Evolutionary conservation across 2,797 vertebrate species (phyloP).

Genomic region (Taeniopygia guttata): DNA sequence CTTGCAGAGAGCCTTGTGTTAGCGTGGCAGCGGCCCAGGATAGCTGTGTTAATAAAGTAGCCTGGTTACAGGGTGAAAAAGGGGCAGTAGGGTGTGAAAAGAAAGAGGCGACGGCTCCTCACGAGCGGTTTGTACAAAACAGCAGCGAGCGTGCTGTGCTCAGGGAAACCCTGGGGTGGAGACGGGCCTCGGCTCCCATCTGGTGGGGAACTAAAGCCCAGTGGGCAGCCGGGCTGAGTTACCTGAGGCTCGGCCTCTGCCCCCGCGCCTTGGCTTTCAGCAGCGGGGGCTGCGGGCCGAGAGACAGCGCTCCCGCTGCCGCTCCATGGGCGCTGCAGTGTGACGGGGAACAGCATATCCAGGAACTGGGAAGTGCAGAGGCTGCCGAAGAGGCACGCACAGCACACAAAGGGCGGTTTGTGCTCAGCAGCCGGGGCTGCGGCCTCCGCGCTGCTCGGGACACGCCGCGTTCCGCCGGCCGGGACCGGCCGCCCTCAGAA

Average conservation of each 20-base stretch:
- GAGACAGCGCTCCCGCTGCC: background rate
- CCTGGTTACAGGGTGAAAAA: background rate
- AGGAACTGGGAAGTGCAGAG: accelerated
- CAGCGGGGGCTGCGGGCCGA: background rate
- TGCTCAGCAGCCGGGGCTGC: accelerated
- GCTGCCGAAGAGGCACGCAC: accelerated
- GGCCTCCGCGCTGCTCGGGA: accelerated
- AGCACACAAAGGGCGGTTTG: accelerated
- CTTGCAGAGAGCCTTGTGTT: background rate
- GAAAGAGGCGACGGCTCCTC: background rate
- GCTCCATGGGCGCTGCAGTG: accelerated
- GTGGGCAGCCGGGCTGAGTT: accelerated
- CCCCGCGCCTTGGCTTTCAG: no score
- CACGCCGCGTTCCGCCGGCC: accelerated
- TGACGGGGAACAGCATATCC: accelerated
- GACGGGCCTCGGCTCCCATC: background rate
- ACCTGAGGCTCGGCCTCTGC: background rate
- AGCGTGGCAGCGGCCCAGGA: background rate
- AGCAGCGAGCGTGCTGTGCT: accelerated
- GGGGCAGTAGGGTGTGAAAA: background rate
- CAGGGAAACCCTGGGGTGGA: background rate
- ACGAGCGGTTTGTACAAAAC: no score
- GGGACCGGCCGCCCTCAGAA: accelerated
- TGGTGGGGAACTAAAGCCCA: background rate
- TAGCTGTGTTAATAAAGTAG: background rate